Percentiles rank a stretch among this genome's conserved stretches.
Conservation (phyloP, 2,797 vertebrate genomes). For the Thalassophryne amazonica region DNA sequence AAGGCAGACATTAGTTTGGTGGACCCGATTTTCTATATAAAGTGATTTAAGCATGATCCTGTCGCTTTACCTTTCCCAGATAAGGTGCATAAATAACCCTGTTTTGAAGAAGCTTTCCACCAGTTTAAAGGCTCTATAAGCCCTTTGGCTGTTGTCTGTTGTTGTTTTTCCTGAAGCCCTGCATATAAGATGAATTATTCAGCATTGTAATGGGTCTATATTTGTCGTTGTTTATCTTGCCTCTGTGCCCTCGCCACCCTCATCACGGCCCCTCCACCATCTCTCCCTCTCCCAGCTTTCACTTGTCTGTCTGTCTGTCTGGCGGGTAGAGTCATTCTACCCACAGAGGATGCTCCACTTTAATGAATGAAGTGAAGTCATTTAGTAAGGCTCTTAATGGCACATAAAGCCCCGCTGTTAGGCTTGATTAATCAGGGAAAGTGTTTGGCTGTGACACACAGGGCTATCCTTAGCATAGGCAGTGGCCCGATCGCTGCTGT, state of each 20-base stretch:
- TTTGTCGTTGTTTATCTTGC: slow-evolving; percentile 73
- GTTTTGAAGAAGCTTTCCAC: slow-evolving; percentile 43
- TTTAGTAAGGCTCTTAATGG: slow-evolving; percentile 70
- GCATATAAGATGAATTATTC: slow-evolving; percentile 73
- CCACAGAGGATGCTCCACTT: slow-evolving; percentile 61
- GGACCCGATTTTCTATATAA: slow-evolving; percentile 31
- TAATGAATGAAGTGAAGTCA: slow-evolving; percentile 76
- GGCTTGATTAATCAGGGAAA: slow-evolving; percentile 76
- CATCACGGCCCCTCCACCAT: slow-evolving; percentile 44
- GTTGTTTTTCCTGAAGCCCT: slow-evolving; percentile 43
- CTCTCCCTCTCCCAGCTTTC: slow-evolving; percentile 34
- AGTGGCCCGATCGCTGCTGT: slow-evolving; percentile 33
- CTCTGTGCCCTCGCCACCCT: slow-evolving; percentile 49
- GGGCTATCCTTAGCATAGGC: slow-evolving; percentile 59
- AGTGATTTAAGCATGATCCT: slow-evolving; percentile 31
- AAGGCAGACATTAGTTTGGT: slow-evolving; percentile 38
- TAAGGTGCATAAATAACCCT: slow-evolving; percentile 20
- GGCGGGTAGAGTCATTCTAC: slow-evolving; percentile 25
- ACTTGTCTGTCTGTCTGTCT: slow-evolving; percentile 37
- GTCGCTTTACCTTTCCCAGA: slow-evolving; percentile 19
- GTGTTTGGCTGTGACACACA: slow-evolving; percentile 65
- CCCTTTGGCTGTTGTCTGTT: slow-evolving; percentile 37
- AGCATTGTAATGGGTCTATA: slow-evolving; percentile 73
- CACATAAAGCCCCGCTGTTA: slow-evolving; percentile 66
- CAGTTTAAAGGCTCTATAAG: slow-evolving; percentile 38